Percentiles rank a stretch among this genome's conserved stretches.
Conservation (phyloP, 1,140 invertebrate genomes). For the Drosophila pseudoananassae region DNA sequence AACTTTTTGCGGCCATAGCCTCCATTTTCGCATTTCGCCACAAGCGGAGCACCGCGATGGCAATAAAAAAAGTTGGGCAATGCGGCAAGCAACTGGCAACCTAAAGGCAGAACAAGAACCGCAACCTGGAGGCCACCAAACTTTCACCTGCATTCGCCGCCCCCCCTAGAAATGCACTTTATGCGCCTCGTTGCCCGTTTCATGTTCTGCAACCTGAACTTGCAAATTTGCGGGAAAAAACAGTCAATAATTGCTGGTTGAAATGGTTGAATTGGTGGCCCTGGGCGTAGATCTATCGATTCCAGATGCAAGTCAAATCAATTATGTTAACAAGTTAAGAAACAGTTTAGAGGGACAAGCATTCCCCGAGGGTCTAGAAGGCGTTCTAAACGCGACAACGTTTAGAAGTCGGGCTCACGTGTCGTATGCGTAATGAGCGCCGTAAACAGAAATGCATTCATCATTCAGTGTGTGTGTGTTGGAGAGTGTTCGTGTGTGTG, state of each 20-base stretch:
- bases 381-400: slow-evolving; percentile 20
- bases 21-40: slow-evolving; percentile 8
- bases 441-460: slow-evolving; percentile 29
- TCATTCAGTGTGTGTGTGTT: slow-evolving; percentile 18
- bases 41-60: slow-evolving; percentile 24
- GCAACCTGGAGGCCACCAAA: slow-evolving; percentile 34
- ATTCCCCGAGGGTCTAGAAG: neutral
- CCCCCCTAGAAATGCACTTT: slow-evolving; percentile 13
- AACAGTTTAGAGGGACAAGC: slow-evolving; percentile 1
- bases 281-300: slow-evolving; percentile 17
- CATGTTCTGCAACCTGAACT: slow-evolving; percentile 6
- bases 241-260: neutral
- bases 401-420: slow-evolving; percentile 30
- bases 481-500: slow-evolving; percentile 1
- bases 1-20: slow-evolving; percentile 21
- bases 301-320: slow-evolving; percentile 29
- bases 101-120: slow-evolving; percentile 24
- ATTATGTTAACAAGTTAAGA: slow-evolving; percentile 31
- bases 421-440: slow-evolving; percentile 46
- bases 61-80: slow-evolving; percentile 47
- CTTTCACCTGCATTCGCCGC: slow-evolving; percentile 24
- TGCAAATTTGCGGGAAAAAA: slow-evolving; percentile 19
- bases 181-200: slow-evolving; percentile 20
- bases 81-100: slow-evolving; percentile 28
- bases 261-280: neutral